Percentiles rank a stretch among this genome's conserved stretches.
phyloP scores from a whole-genome alignment of 53 echinoderm and acorn worm species.

The Hippasteria phrygiana region DNA sequence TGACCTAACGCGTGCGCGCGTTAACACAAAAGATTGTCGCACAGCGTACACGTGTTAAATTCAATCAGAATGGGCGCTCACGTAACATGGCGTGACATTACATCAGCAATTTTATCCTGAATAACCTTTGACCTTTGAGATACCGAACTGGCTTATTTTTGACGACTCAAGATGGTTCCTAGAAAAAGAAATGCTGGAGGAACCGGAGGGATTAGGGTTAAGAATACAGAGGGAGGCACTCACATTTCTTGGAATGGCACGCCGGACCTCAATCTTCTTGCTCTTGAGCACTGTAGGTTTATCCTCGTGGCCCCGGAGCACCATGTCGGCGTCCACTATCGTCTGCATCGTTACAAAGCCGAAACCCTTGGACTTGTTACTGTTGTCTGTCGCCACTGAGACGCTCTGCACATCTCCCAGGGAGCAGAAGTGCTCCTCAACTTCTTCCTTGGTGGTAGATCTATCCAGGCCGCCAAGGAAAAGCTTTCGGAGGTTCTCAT shows the following conservation, averaged over 20 bases:
- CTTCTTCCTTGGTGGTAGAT: constrained; percentile 21
- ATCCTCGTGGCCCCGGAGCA: constrained; percentile 38
- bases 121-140: no score
- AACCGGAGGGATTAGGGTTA: no score
- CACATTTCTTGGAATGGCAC: constrained; percentile 65
- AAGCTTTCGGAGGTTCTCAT: constrained; percentile 51
- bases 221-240: constrained; percentile 7
- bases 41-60: no score
- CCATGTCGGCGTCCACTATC: constrained; percentile 15
- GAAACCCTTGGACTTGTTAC: constrained; percentile 41
- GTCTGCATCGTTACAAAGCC: constrained; percentile 53
- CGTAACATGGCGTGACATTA: no score
- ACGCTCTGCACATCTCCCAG: neutral
- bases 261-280: constrained; percentile 43
- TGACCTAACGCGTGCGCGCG: no score
- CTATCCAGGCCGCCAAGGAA: constrained; percentile 43
- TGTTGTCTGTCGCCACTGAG: constrained; percentile 7
- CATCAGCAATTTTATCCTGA: no score
- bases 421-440: constrained; percentile 30
- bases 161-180: no score
- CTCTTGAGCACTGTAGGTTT: constrained; percentile 29
- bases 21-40: no score
- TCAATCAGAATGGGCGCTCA: no score
- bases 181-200: no score
- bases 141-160: no score